Conservation (phyloP, 2,113 vertebrate genomes). For the Pimephales promelas region DNA sequence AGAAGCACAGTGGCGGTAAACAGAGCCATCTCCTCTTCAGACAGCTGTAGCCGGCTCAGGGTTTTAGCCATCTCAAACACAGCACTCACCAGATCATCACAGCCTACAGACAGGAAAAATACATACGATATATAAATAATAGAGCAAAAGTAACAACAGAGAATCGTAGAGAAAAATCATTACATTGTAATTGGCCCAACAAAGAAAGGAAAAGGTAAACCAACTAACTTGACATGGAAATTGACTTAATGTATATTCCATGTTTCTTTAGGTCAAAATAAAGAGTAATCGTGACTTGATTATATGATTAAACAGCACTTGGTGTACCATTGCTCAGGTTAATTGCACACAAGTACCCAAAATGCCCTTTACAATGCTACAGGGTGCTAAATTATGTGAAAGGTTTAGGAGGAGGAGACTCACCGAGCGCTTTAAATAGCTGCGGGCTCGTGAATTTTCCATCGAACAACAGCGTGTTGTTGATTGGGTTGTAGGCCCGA, state of each 20-base stretch:
- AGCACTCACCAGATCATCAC: conserved; percentile 83
- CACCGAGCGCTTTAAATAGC: conserved; percentile 88
- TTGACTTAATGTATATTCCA: neutral
- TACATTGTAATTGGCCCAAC: neutral
- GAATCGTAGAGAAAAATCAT: neutral
- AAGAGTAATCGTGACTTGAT: neutral
- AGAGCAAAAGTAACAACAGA: neutral
- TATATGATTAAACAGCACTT: conserved; percentile 7
- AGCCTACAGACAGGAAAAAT: conserved; percentile 72
- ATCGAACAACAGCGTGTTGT: conserved; percentile 87
- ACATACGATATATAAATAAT: neutral
- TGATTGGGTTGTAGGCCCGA: conserved; percentile 86
- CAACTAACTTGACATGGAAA: conserved; percentile 1
- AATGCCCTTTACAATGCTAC: conserved; percentile 8
- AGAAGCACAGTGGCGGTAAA: conserved; percentile 86
- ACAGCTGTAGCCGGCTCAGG: conserved; percentile 84
- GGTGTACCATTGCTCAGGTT: neutral
- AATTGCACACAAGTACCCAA: conserved; percentile 10
- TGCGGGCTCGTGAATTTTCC: conserved; percentile 84
- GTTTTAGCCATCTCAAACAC: conserved; percentile 86
- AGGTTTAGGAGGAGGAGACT: conserved; percentile 58
- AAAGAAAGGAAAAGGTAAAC: neutral
- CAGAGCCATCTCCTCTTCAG: conserved; percentile 86
- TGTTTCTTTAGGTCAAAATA: conserved; percentile 24
- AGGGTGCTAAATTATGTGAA: neutral